Conservation (phyloP, 1,140 invertebrate genomes). For the Nasonia vitripennis region DNA sequence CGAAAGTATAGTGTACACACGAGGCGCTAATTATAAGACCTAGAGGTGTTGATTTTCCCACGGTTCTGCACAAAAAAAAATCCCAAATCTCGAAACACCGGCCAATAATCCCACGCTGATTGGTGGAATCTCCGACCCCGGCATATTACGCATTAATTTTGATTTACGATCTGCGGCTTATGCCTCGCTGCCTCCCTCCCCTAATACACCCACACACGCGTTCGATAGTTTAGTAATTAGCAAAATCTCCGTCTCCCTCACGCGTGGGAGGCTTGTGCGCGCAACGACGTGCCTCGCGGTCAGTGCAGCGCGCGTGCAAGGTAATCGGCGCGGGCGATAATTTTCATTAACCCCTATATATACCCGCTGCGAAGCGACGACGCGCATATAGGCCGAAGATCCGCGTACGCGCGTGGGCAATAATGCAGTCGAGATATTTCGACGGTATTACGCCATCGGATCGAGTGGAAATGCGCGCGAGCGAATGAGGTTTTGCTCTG, state of each 20-base stretch:
- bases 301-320: slow-evolving; percentile 47
- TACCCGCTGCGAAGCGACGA: neutral
- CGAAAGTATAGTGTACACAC: too few relatives aligned
- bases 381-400: slow-evolving; percentile 46
- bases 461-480: neutral
- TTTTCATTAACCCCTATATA: slow-evolving; percentile 56
- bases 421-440: slow-evolving; percentile 22
- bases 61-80: too few relatives aligned
- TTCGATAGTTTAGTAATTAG: slow-evolving; percentile 67
- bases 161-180: slow-evolving; percentile 57
- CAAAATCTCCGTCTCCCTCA: slow-evolving; percentile 50
- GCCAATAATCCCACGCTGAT: neutral
- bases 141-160: slow-evolving; percentile 64
- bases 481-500: slow-evolving; percentile 9
- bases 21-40: too few relatives aligned
- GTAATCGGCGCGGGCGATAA: slow-evolving; percentile 56
- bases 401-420: neutral
- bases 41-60: too few relatives aligned
- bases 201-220: neutral
- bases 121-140: neutral
- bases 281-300: slow-evolving; percentile 23
- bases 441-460: neutral
- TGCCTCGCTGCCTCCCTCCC: neutral
- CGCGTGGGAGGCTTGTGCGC: slow-evolving; percentile 29
- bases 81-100: too few relatives aligned